Conservation (phyloP, 2,797 vertebrate species). For the Sebastes alutus region DNA sequence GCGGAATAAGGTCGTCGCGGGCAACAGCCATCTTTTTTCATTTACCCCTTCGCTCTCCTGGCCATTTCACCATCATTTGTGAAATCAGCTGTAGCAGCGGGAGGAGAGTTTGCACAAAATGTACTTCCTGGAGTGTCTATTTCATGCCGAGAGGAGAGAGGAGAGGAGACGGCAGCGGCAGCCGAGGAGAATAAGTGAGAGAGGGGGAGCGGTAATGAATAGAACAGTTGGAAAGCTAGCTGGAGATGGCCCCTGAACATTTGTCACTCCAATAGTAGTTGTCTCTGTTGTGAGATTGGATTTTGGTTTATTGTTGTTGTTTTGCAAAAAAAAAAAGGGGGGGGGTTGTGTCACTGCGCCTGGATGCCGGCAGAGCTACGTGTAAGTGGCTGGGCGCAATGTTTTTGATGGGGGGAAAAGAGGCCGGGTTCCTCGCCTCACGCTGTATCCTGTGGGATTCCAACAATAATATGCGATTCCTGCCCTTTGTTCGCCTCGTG, state of each 20-base stretch:
- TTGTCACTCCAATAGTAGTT: constrained; percentile 76
- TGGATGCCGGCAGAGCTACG: constrained; percentile 40
- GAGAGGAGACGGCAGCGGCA: constrained; percentile 56
- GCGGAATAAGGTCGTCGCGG: constrained; percentile 52
- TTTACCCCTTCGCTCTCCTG: constrained; percentile 72
- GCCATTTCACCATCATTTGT: constrained; percentile 83
- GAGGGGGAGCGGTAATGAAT: constrained; percentile 71
- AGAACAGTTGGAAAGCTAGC: constrained; percentile 71
- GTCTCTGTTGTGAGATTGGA: constrained; percentile 77
- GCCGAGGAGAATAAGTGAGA: constrained; percentile 68
- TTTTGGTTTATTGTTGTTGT: constrained; percentile 79
- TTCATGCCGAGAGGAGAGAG: constrained; percentile 66
- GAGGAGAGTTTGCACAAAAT: constrained; percentile 81
- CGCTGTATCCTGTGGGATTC: constrained; percentile 51
- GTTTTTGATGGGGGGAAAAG: constrained; percentile 37
- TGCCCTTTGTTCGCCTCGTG: constrained; percentile 58
- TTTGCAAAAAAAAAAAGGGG: constrained; percentile 53
- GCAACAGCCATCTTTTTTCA: constrained; percentile 78
- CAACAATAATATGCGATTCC: constrained; percentile 51
- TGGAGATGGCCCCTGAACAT: constrained; percentile 69
- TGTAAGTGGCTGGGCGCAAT: constrained; percentile 26
- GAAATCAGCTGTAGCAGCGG: constrained; percentile 84
- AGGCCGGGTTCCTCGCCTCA: constrained; percentile 22
- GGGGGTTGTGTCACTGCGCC: constrained; percentile 13
- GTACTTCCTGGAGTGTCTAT: constrained; percentile 83